Evolutionary conservation across 2,888 invertebrate genomes (phyloP), one percentile per base, ranked within the genome.

Genomic region (Drosophila mulleri): DNA sequence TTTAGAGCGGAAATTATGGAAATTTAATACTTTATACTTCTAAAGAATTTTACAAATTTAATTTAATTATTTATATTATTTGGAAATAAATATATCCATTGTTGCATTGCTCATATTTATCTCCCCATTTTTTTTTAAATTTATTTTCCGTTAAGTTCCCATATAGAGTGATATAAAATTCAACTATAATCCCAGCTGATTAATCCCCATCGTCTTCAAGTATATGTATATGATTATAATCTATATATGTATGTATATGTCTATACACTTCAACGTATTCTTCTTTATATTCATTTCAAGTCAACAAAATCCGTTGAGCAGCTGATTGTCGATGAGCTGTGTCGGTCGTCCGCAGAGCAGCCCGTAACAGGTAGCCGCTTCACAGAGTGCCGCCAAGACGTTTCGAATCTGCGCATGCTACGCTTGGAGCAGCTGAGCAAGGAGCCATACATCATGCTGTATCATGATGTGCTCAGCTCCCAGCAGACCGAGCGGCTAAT

Each of bases 371-470:
- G 68, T 29, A 76, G 73, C 45, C 74, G 73, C 12, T 20, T 66
- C 8, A 39, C 37, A 12, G 47, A 70, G 14, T 91, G 91, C 63
- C 62, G 62, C 0, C 45, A 78, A 37, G 75, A 77, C 5, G 56
- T 54, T 62, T 14, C 66, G 64, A 11, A 72, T 35, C 58, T 91
- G 9, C 81, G 76, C 16, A 83, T 91, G 23, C 42, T 74, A 0
- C 80, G 81, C 66, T 39, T 86, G 61, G 91, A 92, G 72, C 74
- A 71, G 8, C 67, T 92, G 0, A 91, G 82, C 53, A 58, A 71
- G 14, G 89, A 91, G 72, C 92, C 91, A 1, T 72, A 78, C 16
- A 81, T 91, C 23, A 83, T 66, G 35, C 71, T 92, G 18, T 83
- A 89, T 58, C 91, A 91, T 52, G 65, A 83, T 54, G 73, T 83